Conservation (phyloP, 2,113 vertebrate species). For the Hemiscyllium ocellatum region DNA sequence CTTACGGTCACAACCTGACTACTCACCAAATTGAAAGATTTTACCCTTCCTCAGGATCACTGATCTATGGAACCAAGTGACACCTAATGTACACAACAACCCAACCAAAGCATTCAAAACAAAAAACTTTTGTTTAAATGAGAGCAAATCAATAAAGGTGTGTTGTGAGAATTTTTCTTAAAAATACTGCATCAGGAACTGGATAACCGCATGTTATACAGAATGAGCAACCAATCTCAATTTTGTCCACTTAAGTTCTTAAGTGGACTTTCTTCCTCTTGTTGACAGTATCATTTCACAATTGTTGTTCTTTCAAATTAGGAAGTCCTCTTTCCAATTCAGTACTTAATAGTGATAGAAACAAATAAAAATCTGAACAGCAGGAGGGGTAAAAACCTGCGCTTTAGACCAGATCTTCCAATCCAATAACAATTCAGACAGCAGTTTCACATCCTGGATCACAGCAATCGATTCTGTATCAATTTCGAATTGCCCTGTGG, state of each 20-base stretch:
- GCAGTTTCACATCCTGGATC: constrained; percentile 77
- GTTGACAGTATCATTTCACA: not conserved
- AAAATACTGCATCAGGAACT: not conserved
- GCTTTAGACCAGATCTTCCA: constrained; percentile 97
- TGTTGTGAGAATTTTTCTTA: not conserved
- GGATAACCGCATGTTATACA: not conserved
- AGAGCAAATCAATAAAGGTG: not conserved
- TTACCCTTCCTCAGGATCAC: not conserved
- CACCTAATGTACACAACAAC: not conserved
- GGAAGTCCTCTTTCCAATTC: not conserved
- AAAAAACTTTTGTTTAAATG: not conserved
- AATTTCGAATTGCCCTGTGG: constrained; percentile 66
- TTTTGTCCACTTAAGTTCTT: not conserved
- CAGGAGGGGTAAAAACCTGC: constrained; percentile 53
- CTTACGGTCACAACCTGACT: too few species aligned
- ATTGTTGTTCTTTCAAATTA: not conserved
- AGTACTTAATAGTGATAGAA: not conserved
- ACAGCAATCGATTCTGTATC: constrained; percentile 72
- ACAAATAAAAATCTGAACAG: constrained; percentile 3
- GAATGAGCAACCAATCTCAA: not conserved
- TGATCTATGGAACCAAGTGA: not conserved
- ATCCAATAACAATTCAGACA: constrained; percentile 83
- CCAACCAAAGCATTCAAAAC: not conserved
- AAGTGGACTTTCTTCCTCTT: not conserved
- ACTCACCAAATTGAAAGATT: too few species aligned